Base-by-base conservation (phyloP, 2,797 vertebrate species). In the Anguilla obscura region DNA sequence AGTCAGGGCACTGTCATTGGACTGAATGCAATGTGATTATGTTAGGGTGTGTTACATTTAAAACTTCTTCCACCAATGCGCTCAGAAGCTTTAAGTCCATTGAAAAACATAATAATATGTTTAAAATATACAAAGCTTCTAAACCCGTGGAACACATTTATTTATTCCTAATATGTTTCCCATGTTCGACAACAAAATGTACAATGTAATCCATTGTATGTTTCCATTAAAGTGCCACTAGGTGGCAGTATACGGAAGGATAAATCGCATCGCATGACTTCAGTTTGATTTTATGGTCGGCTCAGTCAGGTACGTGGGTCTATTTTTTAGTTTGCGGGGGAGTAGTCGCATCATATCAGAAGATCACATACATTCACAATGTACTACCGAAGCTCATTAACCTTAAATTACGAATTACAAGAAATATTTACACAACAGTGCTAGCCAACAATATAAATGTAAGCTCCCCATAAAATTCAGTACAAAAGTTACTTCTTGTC, bases 131-230 rank as follows among this genome's bases (percentile, higher is more conserved):
- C 16, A 74, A 30, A 33, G 30, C 9, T 4, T 12, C 69, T 30
- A 4, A 74, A 74, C 27, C 12, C 8, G 18, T 71, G 33, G 36
- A 18, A 87, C 69, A 45, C 54, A 84, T 12, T 27, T 66, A 1
- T 8, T 18, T 54, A 71, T 52, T 80, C 1, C 3, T 30, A 16
- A 76, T 91, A 89, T 91, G 89, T 9, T 82, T 94, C 92, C 88
- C 45, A 90, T 94, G 90, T 36, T 0, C 24, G 40, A 0, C 8
- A 52, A 48, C n/a, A 86, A 74, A 54, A 8, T 7, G n/a, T 36
- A 52, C 7, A 69, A 63, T 16, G 58, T 63, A 63, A 5, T 69
- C 63, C 63, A 69, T n/a, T n/a, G 5, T 21, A 16, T 21, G 45
- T 79, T 30, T 21, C 27, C 21, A 24, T 63, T 24, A 48, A 82